Conservation (phyloP, 2,113 vertebrate species). For the Anarrhichthys ocellatus region DNA sequence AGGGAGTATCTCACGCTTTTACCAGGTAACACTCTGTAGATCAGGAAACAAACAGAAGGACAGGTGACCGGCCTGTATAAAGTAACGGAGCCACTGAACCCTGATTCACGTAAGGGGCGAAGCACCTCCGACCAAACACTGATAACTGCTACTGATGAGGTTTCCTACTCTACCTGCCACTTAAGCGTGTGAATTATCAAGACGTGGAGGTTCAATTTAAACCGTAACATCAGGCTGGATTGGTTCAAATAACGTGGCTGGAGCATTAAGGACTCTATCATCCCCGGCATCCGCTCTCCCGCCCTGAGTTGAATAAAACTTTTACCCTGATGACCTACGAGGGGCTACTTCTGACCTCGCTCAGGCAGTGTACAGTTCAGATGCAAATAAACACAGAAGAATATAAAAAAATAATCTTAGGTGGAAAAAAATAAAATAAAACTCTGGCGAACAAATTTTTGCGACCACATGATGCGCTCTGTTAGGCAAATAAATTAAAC, state of each 20-base stretch:
- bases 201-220: background rate
- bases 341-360: conserved; percentile 12
- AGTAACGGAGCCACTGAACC: background rate
- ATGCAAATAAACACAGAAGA: conserved; percentile 33
- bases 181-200: background rate
- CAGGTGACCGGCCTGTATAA: background rate
- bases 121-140: background rate
- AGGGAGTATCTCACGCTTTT: background rate
- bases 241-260: conserved; percentile 3
- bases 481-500: conserved; percentile 76
- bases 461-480: conserved; percentile 41
- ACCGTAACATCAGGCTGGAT: background rate
- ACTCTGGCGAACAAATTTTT: conserved; percentile 11
- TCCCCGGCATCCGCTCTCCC: conserved; percentile 3
- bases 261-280: conserved; percentile 8
- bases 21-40: background rate
- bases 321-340: conserved; percentile 30
- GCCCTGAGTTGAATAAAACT: conserved; percentile 28
- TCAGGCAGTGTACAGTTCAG: conserved; percentile 44
- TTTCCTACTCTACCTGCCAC: conserved; percentile 1
- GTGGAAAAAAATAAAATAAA: conserved; percentile 8
- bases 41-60: background rate
- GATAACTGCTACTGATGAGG: conserved; percentile 4
- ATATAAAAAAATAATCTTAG: conserved; percentile 48
- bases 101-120: background rate